These are phyloP conservation scores for Cynopterus sphinx DNA, from an alignment of 2,797 vertebrate genomes.

Conservation along the genomic window DNA sequence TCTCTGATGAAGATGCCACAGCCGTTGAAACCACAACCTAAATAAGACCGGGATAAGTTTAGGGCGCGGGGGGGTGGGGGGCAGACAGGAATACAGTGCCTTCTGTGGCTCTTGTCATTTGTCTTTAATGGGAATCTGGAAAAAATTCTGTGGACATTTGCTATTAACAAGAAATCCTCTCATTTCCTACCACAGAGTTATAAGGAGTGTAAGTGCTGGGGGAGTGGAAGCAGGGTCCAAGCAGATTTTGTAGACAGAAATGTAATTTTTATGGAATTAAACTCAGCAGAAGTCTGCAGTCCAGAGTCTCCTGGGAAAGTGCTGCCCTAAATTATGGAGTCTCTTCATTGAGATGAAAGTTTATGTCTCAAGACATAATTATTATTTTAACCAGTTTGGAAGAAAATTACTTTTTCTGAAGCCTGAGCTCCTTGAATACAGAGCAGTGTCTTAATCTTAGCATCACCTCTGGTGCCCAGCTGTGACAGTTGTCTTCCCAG, in stretches of 20 bases:
- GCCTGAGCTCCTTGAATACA: not conserved
- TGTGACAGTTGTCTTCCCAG: not conserved
- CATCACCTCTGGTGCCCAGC: not conserved
- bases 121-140: not conserved
- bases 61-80: rapidly evolving
- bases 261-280: not conserved
- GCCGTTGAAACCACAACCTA: rapidly evolving
- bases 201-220: rapidly evolving
- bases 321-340: not conserved
- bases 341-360: not conserved
- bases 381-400: not conserved
- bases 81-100: not conserved
- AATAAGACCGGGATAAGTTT: not conserved
- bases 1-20: not conserved
- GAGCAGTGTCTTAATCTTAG: not conserved
- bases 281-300: not conserved
- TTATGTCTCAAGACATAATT: not conserved
- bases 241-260: not conserved
- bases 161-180: not conserved
- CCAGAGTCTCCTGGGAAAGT: not conserved
- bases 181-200: not conserved
- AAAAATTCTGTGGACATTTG: not conserved
- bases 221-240: not conserved
- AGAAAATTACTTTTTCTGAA: not conserved
- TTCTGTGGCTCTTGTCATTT: not conserved